phyloP scores from a whole-genome alignment of 2,113 vertebrate genomes.

The Paramisgurnus dabryanus region DNA sequence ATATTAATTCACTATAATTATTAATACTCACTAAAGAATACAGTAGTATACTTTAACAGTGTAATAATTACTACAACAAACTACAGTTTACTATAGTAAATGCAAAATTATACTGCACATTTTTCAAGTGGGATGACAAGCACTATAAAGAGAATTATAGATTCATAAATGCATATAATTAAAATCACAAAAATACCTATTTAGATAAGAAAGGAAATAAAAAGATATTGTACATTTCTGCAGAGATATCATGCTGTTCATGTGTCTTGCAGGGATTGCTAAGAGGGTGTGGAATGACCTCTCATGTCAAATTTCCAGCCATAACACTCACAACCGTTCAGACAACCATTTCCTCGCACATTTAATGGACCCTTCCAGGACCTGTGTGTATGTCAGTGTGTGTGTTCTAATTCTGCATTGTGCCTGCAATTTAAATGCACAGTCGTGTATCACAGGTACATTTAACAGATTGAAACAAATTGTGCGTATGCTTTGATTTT shows the following conservation, averaged over 20 bases:
- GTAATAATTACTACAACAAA: too few relatives aligned
- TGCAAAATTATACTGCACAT: too few relatives aligned
- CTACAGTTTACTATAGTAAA: too few relatives aligned
- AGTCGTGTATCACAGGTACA: neutral
- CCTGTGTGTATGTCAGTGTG: constrained; percentile 8
- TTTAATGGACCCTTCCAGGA: constrained; percentile 17
- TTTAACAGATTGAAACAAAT: neutral
- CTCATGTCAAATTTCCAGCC: constrained; percentile 49
- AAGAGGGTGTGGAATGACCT: constrained; percentile 48
- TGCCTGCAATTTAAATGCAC: neutral
- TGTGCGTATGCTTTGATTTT: neutral
- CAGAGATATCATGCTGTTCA: neutral
- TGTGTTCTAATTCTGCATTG: neutral
- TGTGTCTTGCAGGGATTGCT: constrained; percentile 13
- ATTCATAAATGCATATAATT: too few relatives aligned
- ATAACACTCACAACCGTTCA: constrained; percentile 48
- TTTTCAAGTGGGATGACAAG: too few relatives aligned
- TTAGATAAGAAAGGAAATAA: neutral
- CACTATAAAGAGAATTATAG: too few relatives aligned
- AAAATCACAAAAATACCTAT: neutral
- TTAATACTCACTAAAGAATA: too few relatives aligned
- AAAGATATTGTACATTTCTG: neutral
- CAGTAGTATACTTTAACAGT: too few relatives aligned
- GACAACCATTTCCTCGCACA: constrained; percentile 36
- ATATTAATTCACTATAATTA: too few relatives aligned